Evolutionary conservation across 1,140 invertebrate species (phyloP).

Genomic region (Nasonia longicornis): DNA sequence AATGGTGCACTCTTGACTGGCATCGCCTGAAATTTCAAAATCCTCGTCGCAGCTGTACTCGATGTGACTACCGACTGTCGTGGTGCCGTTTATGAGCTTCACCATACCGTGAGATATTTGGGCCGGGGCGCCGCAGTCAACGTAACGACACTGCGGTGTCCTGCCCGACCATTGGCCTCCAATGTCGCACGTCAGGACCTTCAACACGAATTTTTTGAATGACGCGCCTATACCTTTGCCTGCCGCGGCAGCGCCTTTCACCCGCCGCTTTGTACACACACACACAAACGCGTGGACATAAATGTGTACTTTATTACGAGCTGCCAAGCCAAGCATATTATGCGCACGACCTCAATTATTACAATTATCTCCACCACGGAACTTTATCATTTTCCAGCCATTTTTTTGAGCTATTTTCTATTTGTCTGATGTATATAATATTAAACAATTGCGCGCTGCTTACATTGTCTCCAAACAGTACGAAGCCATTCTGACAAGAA

Average conservation of each 20-base stretch:
- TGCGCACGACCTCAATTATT: slow-evolving; percentile 22
- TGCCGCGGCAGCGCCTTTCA: slow-evolving; percentile 47
- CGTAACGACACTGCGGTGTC: slow-evolving; percentile 83
- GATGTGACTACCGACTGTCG: slow-evolving; percentile 81
- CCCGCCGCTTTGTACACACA: background rate
- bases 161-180: slow-evolving; percentile 86
- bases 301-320: background rate
- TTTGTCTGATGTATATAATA: background rate
- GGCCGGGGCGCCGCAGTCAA: slow-evolving; percentile 88
- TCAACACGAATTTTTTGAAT: slow-evolving; percentile 50
- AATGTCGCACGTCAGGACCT: slow-evolving; percentile 83
- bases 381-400: background rate
- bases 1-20: slow-evolving; percentile 79
- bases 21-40: slow-evolving; percentile 83
- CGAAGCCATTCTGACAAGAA: slow-evolving; percentile 85
- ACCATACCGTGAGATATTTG: slow-evolving; percentile 82
- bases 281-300: background rate
- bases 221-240: slow-evolving; percentile 13
- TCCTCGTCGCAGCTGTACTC: slow-evolving; percentile 85
- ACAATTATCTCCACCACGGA: background rate
- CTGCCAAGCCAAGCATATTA: background rate
- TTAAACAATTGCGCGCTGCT: slow-evolving; percentile 54
- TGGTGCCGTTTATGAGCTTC: slow-evolving; percentile 80
- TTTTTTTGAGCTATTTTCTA: background rate
- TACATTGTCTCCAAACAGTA: slow-evolving; percentile 84